A percentile compares a stretch with the other conserved stretches of the same genome.
These are phyloP conservation scores for Meleagris gallopavo DNA, from an alignment of 2,113 vertebrate genomes.

Conservation along the genomic window DNA sequence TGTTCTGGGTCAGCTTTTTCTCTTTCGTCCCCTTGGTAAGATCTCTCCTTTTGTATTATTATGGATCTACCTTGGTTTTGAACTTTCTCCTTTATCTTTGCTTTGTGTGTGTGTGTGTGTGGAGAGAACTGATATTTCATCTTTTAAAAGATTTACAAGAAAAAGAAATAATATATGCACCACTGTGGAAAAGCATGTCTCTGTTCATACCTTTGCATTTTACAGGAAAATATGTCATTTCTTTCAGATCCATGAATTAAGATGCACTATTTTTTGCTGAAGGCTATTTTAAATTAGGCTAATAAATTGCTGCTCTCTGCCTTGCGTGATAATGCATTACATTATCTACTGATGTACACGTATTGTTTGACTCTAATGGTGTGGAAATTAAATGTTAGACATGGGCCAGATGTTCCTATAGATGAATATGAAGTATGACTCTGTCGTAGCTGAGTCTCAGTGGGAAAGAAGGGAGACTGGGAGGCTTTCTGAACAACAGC, in stretches of 20 bases:
- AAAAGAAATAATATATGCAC: constrained; percentile 62
- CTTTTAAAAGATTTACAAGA: constrained; percentile 65
- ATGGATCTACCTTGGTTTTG: constrained; percentile 63
- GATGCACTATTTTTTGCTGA: constrained; percentile 81
- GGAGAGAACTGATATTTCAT: constrained; percentile 60
- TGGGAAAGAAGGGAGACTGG: constrained; percentile 57
- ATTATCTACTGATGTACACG: constrained; percentile 87
- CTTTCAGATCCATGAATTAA: constrained; percentile 79
- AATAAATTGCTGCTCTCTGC: constrained; percentile 88
- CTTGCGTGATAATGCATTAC: constrained; percentile 85
- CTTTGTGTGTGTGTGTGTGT: background rate
- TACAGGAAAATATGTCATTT: constrained; percentile 77
- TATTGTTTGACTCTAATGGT: constrained; percentile 87
- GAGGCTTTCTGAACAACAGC: constrained; percentile 45
- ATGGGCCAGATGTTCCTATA: constrained; percentile 85
- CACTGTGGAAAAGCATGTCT: constrained; percentile 68
- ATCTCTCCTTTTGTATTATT: constrained; percentile 71
- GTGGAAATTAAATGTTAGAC: constrained; percentile 87
- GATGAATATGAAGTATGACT: constrained; percentile 83
- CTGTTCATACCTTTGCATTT: constrained; percentile 75
- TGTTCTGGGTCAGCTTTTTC: constrained; percentile 53
- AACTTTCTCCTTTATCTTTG: constrained; percentile 47
- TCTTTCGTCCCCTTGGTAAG: constrained; percentile 50
- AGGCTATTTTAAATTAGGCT: constrained; percentile 88
- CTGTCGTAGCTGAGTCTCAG: constrained; percentile 72